Percentiles rank a stretch among this genome's conserved stretches.
These are phyloP conservation scores for Syngnathus acus DNA, from an alignment of 2,797 vertebrate genomes.

Conservation along the genomic window DNA sequence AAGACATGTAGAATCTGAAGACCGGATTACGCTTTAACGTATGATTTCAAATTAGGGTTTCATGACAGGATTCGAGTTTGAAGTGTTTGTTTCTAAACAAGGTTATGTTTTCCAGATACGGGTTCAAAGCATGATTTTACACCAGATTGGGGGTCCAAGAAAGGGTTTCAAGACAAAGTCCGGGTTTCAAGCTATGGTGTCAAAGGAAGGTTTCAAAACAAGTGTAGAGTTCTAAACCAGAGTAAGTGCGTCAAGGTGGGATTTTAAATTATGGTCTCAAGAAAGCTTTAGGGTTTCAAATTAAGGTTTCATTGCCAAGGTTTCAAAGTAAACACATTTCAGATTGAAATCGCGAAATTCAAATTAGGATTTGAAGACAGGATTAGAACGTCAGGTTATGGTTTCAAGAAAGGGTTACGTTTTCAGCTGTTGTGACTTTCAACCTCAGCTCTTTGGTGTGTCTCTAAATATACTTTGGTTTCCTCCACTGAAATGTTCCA, in stretches of 20 bases:
- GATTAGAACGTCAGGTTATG: not conserved
- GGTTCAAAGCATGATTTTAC: not conserved
- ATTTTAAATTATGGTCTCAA: not conserved
- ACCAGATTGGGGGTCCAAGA: not conserved
- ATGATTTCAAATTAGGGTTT: no score
- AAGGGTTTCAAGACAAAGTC: not conserved
- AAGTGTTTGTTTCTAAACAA: no score
- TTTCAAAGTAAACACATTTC: no score
- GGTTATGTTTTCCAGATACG: no score
- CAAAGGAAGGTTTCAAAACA: no score
- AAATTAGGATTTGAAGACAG: not conserved
- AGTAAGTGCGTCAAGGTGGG: not conserved
- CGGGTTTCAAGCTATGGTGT: not conserved
- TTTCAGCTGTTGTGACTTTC: not conserved
- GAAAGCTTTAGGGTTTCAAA: no score
- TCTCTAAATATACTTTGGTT: conserved; percentile 7
- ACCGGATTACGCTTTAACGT: no score
- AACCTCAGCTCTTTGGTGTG: not conserved
- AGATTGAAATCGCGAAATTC: not conserved
- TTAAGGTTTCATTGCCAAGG: no score
- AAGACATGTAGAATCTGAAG: no score
- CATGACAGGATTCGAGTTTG: no score
- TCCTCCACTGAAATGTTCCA: conserved; percentile 10
- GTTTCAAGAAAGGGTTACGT: not conserved
- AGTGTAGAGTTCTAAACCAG: no score